phyloP scores from a whole-genome alignment of 2,797 vertebrate genomes.

The Euphonia xanthogaster region DNA sequence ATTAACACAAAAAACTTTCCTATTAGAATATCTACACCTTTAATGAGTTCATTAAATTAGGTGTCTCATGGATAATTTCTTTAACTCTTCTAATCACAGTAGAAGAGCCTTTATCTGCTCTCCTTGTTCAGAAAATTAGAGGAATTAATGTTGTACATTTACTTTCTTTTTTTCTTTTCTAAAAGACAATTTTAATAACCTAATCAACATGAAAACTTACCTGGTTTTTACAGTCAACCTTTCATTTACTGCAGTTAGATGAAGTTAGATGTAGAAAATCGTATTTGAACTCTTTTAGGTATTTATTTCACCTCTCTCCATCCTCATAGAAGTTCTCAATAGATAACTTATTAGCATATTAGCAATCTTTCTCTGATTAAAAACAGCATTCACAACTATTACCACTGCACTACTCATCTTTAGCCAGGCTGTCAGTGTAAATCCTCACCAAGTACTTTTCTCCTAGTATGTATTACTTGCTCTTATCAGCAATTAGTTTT shows the following conservation, averaged over 20 bases:
- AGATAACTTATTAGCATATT: background rate
- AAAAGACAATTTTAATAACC: background rate
- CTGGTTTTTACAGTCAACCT: background rate
- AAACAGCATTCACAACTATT: background rate
- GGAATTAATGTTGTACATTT: background rate
- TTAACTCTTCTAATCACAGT: background rate
- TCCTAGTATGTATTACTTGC: background rate
- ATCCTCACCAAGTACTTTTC: background rate
- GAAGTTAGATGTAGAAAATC: background rate
- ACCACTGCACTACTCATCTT: background rate
- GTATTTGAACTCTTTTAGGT: background rate
- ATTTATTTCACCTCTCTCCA: background rate
- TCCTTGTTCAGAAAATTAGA: background rate
- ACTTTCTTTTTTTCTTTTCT: background rate
- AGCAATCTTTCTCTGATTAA: background rate
- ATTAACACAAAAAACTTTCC: background rate
- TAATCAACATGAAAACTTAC: background rate
- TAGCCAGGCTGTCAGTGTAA: background rate
- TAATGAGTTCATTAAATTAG: slow-evolving; percentile 14
- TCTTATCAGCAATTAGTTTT: background rate
- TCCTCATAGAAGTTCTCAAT: background rate
- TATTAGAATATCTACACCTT: background rate
- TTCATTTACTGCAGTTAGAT: background rate
- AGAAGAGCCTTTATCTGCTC: background rate
- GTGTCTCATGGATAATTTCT: background rate